Conservation (phyloP, 1,140 invertebrate genomes). For the Drosophila truncata region DNA sequence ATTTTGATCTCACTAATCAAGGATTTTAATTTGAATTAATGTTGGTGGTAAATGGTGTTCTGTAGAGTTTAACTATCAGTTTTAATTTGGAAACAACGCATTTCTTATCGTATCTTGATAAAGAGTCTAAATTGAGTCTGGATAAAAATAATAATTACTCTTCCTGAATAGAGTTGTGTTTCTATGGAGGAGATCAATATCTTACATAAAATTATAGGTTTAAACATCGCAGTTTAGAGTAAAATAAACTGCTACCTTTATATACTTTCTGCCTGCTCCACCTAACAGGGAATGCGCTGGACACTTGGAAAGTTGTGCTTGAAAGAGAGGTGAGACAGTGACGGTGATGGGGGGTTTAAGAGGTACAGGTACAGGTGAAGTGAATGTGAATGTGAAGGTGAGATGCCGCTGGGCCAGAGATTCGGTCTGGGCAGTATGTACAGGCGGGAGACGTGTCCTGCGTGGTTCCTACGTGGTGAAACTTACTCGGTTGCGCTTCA, state of each 20-base stretch:
- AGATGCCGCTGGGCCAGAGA: conserved; percentile 9
- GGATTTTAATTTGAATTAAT: background rate
- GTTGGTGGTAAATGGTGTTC: background rate
- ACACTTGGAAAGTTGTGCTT: conserved; percentile 55
- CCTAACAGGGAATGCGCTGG: conserved; percentile 67
- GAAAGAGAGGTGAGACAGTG: conserved; percentile 18
- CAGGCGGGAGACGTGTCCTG: conserved; percentile 3
- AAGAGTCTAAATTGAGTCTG: no score
- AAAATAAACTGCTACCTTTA: conserved; percentile 1
- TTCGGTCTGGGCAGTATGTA: conserved; percentile 17
- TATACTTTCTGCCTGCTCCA: conserved; percentile 44
- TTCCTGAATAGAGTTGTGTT: background rate
- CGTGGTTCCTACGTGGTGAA: conserved; percentile 45
- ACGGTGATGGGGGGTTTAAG: conserved; percentile 14
- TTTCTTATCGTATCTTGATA: background rate
- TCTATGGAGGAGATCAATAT: no score
- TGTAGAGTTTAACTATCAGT: background rate
- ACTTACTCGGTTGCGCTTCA: conserved; percentile 93
- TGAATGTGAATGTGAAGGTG: conserved; percentile 14
- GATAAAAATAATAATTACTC: no score
- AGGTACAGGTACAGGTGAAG: conserved; percentile 33
- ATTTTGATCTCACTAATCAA: background rate
- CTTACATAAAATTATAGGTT: no score
- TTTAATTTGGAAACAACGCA: background rate
- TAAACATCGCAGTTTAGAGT: conserved; percentile 40